Base-by-base conservation (phyloP, 2,888 invertebrate species). In the Nymphalis c-album region DNA sequence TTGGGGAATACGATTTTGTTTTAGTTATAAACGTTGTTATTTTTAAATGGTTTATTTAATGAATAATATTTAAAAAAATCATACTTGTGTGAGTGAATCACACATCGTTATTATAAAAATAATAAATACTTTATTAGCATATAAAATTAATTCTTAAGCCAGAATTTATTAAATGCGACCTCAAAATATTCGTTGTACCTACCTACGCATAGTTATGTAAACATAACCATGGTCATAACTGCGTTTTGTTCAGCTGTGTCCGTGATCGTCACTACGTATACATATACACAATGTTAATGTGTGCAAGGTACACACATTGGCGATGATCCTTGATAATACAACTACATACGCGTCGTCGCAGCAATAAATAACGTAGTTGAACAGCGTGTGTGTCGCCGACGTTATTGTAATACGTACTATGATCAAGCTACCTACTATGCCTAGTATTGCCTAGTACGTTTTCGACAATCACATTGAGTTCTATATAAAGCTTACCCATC, bases 211-310 rank as follows among this genome's bases (percentile, higher is more conserved):
- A 76, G 75, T 76, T 81, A 80, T 80, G 80, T 82, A 85, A 85
- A 80, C 81, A 85, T 80, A 80, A 85, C 87, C 89, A 90, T 83
- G 88, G 88, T 76, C 88, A 82, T 77, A 73, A 78, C 81, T 88
- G 89, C 88, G 88, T 82, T 89, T 87, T 84, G 84, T 71, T 70
- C 60, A 69, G 85, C 74, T 76, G 75, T 76, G 86, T 87, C 85
- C 85, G 77, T 85, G 85, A 82, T 73, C 76, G 73, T 74, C 78
- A 77, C 78, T 77, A 73, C 73, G 71, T 75, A 74, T 74, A 73
- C 75, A 77, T 61, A 40, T 40, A 40, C 13, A 40, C 40, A 2
- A 58, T 45, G 50, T 63, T 57, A 47, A 18, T 64, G 65, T 69
- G 60, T 55, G 60, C 55, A 22, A 26, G 8, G 53, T 55, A 74